These are phyloP conservation scores for Lampris megalopsis DNA, from an alignment of 2,113 vertebrate species.

Conservation along the genomic window DNA sequence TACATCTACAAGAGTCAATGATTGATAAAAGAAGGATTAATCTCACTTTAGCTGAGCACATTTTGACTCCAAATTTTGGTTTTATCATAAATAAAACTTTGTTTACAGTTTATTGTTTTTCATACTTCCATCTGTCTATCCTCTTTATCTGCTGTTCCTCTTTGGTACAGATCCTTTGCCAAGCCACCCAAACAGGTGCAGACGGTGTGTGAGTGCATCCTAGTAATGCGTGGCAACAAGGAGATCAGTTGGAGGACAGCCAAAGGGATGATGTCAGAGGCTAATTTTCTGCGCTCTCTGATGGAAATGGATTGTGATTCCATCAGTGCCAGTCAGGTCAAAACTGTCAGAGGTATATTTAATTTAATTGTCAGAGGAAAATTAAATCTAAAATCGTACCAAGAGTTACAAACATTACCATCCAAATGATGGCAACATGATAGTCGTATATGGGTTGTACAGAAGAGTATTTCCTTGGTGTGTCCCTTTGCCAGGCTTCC, in stretches of 20 bases:
- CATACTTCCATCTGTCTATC: background rate
- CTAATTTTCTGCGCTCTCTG: constrained; percentile 90
- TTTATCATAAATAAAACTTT: background rate
- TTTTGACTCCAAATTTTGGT: background rate
- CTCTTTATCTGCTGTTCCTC: background rate
- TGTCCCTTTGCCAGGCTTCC: constrained; percentile 81
- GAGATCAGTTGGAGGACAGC: constrained; percentile 94
- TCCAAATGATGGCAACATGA: background rate
- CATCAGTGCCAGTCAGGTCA: constrained; percentile 86
- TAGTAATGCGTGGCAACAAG: constrained; percentile 92
- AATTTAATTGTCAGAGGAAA: background rate
- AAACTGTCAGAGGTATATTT: constrained; percentile 86
- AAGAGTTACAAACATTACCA: background rate
- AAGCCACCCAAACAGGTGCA: constrained; percentile 96
- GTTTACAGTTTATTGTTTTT: background rate
- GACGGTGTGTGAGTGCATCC: constrained; percentile 93
- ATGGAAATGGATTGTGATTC: constrained; percentile 93
- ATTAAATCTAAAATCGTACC: background rate
- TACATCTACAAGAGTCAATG: too few relatives aligned
- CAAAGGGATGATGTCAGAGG: constrained; percentile 97
- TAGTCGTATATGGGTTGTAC: background rate
- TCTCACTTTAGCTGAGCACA: background rate
- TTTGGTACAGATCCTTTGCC: constrained; percentile 89
- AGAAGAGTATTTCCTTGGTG: background rate
- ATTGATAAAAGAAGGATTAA: background rate